A percentile compares a stretch with the other conserved stretches of the same genome.
Evolutionary conservation across 2,888 invertebrate genomes (phyloP).

Genomic region (Limnephilus marmoratus): DNA sequence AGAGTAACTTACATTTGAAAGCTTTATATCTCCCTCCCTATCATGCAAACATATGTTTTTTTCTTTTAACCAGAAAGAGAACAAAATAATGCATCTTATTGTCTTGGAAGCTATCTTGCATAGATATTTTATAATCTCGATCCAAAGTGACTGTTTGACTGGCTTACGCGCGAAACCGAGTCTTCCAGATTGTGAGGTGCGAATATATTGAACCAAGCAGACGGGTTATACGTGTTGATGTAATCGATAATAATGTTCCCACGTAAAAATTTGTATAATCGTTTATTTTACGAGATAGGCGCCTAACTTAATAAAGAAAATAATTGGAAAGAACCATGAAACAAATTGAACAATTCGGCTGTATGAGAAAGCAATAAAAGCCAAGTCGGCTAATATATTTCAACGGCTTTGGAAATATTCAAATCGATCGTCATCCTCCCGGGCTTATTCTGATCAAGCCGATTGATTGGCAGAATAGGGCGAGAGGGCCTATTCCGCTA

Average conservation of each 20-base stretch:
- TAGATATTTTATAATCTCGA: no score
- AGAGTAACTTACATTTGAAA: no score
- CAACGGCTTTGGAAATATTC: constrained; percentile 36
- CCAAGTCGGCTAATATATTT: constrained; percentile 37
- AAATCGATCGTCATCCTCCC: constrained; percentile 41
- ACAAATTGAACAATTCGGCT: background rate
- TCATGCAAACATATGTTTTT: no score
- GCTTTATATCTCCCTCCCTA: no score
- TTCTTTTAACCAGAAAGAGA: no score
- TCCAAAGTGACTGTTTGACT: no score
- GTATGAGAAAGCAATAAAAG: constrained; percentile 18
- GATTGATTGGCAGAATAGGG: constrained; percentile 28
- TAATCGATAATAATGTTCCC: background rate
- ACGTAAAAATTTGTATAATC: background rate
- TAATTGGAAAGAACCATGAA: background rate
- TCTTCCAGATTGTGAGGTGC: no score
- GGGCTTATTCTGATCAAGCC: constrained; percentile 13
- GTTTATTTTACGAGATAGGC: background rate
- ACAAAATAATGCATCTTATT: no score
- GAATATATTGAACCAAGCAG: no score
- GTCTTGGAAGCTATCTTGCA: no score
- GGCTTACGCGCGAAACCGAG: no score
- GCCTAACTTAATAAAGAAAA: background rate
- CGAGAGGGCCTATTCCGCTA: constrained; percentile 14
- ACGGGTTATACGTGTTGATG: background rate